Evolutionary conservation across 2,113 vertebrate genomes (phyloP), one percentile per base, ranked within the genome.

Genomic region (Saguinus midas): DNA sequence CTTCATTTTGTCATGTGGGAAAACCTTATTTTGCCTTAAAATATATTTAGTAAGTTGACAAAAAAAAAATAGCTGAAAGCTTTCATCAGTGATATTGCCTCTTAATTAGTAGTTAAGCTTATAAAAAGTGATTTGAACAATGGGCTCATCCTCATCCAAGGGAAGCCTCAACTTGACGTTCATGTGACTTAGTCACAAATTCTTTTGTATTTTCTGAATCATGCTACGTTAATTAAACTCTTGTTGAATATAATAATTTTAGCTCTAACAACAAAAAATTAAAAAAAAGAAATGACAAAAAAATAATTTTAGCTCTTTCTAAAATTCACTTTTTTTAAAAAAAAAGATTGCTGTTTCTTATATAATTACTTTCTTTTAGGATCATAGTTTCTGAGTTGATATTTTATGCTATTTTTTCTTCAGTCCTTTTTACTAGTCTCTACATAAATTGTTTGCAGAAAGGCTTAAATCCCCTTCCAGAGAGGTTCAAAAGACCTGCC

Each of bases 231-330:
- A 90, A 92, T 88, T 96, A 96, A 95, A 73, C 64, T 84, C 37
- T 93, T 86, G 94, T 78, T 96, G 90, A 94, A 85, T 91, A 55
- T 70, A 80, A 37, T 95, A 94, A 87, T 85, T 96, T 96, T 95
- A 86, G 91, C 25, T 90, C 35, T 82, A 43, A 43, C 43, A 43
- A 43, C 43, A 43, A 43, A 43, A 43, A 43, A 43, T 43, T 43
- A 4, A 5, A 43, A 43, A 43, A 43, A 43, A 40, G 37, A 40
- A 43, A 43, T 43, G 43, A 43, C 43, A 43, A 43, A 43, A 43
- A 43, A 80, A 43, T 95, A 94, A 87, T 85, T 96, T 96, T 95
- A 86, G 91, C 25, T 90, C 35, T 82, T 96, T 96, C 43, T 90
- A 96, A 96, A 96, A 78, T 96, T 87, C 88, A 14, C 48, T 40